Conservation (phyloP, 2,888 invertebrate species). For the Congeria kusceri region DNA sequence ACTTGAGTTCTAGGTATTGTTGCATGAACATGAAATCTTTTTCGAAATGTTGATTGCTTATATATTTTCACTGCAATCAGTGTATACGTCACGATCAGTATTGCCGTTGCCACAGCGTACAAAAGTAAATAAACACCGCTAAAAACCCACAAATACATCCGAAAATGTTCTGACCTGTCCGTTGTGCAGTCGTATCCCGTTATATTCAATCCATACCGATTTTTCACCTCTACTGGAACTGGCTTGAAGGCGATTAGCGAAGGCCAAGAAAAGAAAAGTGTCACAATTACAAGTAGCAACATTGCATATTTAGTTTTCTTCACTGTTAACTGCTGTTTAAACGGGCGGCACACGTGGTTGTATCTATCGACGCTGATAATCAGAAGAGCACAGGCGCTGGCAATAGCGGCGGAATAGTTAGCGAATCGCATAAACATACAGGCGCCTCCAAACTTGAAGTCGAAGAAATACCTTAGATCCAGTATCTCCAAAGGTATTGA, state of each 20-base stretch:
- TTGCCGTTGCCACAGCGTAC: background rate
- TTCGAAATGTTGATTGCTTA: background rate
- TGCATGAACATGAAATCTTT: background rate
- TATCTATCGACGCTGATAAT: conserved; percentile 1
- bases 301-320: background rate
- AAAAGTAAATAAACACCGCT: background rate
- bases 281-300: background rate
- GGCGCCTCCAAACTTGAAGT: background rate
- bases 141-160: background rate
- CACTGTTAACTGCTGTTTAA: background rate
- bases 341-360: background rate
- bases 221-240: background rate
- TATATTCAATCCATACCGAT: conserved; percentile 1
- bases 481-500: background rate
- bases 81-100: background rate
- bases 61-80: background rate
- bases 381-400: background rate
- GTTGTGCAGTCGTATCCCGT: conserved; percentile 4
- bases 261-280: conserved; percentile 1
- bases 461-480: background rate
- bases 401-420: background rate
- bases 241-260: background rate
- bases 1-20: too few species aligned
- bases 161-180: background rate
- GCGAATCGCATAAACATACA: background rate